Evolutionary conservation across 2,888 invertebrate species (phyloP), one percentile per base, ranked within the genome.

Genomic region (Caradrina kadenii): DNA sequence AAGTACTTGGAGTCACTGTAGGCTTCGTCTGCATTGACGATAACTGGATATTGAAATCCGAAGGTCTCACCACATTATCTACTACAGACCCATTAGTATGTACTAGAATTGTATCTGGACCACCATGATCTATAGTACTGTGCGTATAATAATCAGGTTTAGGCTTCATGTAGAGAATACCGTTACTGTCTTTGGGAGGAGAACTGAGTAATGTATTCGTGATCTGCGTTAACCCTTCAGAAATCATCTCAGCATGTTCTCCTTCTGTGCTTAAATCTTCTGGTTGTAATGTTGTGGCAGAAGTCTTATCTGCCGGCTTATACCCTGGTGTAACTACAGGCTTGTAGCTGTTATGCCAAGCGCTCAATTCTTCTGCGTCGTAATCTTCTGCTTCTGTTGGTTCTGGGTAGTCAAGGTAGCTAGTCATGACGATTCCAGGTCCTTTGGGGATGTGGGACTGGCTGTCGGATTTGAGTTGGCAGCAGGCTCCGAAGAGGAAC

Each of bases 401-500:
- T 22, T 95, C 95, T 17, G 96, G 94, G 76, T 96, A 95, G 78
- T 96, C 96, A 19, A 94, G 72, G 75, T 94, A 95, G 54, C 95
- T 94, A 0, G 96, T 96, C 94, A 96, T 94, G 64, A 96, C 93
- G 0, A 96, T 91, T 2, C 96, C 96, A 17, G 96, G 95, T 0
- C 96, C 96, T 90, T 96, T 96, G 0, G 96, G 96, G 22, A 96
- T 93, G 64, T 96, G 96, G 0, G 94, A 93, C 58, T 94, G 95
- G 82, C 93, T 94, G 78, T 95, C 94, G 2, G 96, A 87, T 93
- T 93, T 80, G 35, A 98, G 96, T 86, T 98, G 97, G 88, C 99
- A 99, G 91, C 99, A 99, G 0, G 99, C 98, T 1, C 99, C 99
- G 86, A 98, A 98, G n/a, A 98, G 96, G 90, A 98, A 98, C 0